phyloP scores from a whole-genome alignment of 2,113 vertebrate genomes.

The Atlantisia rogersi region DNA sequence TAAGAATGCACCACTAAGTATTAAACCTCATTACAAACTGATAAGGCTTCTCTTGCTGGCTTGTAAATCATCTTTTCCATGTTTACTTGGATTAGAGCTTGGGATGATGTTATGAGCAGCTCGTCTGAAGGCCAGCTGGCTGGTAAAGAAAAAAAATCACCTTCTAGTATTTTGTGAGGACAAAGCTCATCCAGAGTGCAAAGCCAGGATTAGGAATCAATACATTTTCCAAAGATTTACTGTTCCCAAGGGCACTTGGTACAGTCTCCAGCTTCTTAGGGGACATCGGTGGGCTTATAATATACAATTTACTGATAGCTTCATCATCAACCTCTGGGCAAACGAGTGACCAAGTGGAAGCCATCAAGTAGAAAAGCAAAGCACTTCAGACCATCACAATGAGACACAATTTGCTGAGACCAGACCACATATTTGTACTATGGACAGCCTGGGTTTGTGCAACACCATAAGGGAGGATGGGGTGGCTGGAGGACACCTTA shows the following conservation, averaged over 20 bases:
- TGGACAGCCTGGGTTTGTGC: rapidly evolving
- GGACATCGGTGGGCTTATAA: neutral
- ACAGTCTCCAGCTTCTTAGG: neutral
- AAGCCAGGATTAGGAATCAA: slow-evolving; percentile 48
- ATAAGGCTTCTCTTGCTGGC: neutral
- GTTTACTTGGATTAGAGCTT: slow-evolving; percentile 37
- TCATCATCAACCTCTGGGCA: neutral
- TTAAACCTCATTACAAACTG: neutral
- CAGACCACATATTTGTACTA: too few species aligned
- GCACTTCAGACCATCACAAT: neutral
- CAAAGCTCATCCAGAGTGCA: slow-evolving; percentile 62
- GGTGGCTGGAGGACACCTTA: neutral
- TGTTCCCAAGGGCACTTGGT: neutral
- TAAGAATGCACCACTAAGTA: neutral
- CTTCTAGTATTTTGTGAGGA: slow-evolving; percentile 45
- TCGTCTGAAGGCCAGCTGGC: slow-evolving; percentile 59
- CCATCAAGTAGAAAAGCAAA: neutral
- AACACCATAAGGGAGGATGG: rapidly evolving
- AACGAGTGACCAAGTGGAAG: neutral
- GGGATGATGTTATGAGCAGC: neutral
- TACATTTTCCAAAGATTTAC: slow-evolving; percentile 44
- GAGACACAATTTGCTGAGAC: neutral
- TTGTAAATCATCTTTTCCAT: slow-evolving; percentile 4
- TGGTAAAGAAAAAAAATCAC: slow-evolving; percentile 50
- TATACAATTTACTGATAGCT: neutral